These are phyloP conservation scores for Amphiprion clarkii DNA, from an alignment of 2,797 vertebrate species.

Conservation along the genomic window DNA sequence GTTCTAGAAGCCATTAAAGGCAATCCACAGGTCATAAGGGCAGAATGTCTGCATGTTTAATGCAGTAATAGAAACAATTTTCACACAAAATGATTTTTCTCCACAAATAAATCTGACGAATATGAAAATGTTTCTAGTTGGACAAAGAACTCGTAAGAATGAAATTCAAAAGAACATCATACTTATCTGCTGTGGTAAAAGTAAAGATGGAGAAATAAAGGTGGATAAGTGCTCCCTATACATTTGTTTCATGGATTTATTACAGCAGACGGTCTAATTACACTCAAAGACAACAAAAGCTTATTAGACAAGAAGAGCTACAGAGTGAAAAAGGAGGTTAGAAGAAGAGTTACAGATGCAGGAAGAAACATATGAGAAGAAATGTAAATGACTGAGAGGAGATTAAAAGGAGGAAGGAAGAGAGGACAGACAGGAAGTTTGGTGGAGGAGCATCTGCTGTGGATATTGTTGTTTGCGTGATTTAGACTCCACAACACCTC, in stretches of 20 bases:
- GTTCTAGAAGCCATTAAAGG: neutral
- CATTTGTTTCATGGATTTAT: conserved; percentile 15
- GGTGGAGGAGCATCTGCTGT: conserved; percentile 50
- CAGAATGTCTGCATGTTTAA: neutral
- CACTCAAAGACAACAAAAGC: conserved; percentile 41
- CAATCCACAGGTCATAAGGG: neutral
- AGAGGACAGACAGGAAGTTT: neutral
- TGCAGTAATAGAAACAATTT: neutral
- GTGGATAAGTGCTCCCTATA: conserved; percentile 25
- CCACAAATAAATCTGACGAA: too few species aligned
- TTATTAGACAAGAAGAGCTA: conserved; percentile 5
- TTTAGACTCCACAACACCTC: conserved; percentile 35
- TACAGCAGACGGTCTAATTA: conserved; percentile 52
- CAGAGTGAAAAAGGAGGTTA: conserved; percentile 1
- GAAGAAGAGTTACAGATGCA: conserved; percentile 1
- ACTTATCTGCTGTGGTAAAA: neutral
- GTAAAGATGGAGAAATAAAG: conserved; percentile 2
- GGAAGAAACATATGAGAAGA: conserved; percentile 14
- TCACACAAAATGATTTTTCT: too few species aligned
- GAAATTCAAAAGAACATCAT: neutral
- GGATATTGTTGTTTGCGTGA: conserved; percentile 39
- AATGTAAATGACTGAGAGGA: neutral
- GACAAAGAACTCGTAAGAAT: too few species aligned
- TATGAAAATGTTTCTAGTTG: too few species aligned
- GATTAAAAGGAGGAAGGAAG: conserved; percentile 14